These are phyloP conservation scores for Smithornis capensis DNA, from an alignment of 2,113 vertebrate genomes.

Conservation along the genomic window DNA sequence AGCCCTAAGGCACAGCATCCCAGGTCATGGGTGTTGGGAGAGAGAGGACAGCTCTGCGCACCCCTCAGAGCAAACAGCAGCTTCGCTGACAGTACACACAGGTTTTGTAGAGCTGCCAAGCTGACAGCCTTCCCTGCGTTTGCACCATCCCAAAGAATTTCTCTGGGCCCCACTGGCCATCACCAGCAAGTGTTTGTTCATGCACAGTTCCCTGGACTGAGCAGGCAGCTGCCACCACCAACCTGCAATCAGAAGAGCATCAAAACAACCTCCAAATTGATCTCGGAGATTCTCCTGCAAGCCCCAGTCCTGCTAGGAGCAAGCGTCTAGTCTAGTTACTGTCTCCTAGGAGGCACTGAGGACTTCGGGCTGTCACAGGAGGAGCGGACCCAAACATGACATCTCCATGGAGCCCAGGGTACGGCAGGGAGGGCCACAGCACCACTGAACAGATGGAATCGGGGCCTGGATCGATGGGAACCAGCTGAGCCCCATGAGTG, in stretches of 20 bases:
- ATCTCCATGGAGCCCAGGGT: slow-evolving; percentile 32
- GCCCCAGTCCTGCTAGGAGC: slow-evolving; percentile 24
- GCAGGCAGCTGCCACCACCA: neutral
- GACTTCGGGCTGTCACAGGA: slow-evolving; percentile 48
- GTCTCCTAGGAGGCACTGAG: slow-evolving; percentile 53
- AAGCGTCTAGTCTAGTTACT: slow-evolving; percentile 40
- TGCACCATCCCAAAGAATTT: neutral
- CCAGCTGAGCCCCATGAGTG: rapidly evolving
- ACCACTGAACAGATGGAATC: neutral
- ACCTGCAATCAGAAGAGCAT: neutral
- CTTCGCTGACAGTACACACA: neutral
- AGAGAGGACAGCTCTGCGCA: neutral
- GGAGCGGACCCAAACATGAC: slow-evolving; percentile 46
- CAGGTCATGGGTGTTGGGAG: neutral
- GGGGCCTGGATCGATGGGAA: neutral
- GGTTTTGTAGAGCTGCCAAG: neutral
- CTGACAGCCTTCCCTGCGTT: neutral
- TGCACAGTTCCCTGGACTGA: neutral
- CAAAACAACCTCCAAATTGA: slow-evolving; percentile 51
- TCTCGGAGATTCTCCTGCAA: slow-evolving; percentile 12
- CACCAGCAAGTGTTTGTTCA: neutral
- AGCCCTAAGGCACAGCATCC: neutral
- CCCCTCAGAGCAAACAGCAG: neutral
- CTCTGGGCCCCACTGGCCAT: neutral
- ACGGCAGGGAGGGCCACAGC: neutral